Percentiles rank a stretch among this genome's conserved stretches.
These are phyloP conservation scores for Sturnira hondurensis DNA, from an alignment of 2,113 vertebrate genomes.

Conservation along the genomic window DNA sequence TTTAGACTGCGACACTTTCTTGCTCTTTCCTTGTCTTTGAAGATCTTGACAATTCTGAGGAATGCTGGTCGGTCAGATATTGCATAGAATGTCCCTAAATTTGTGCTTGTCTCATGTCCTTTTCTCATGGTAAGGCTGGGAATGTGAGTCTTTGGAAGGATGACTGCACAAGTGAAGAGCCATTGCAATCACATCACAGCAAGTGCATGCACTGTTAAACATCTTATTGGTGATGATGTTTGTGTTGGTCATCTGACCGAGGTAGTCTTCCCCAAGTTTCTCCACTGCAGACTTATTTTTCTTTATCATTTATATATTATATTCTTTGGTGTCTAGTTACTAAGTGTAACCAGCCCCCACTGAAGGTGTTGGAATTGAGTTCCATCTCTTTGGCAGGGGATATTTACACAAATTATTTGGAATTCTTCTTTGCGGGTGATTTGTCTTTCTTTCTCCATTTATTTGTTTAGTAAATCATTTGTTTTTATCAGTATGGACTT, in stretches of 20 bases:
- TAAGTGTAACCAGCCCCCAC: background rate
- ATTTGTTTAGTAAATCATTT: background rate
- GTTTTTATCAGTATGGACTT: background rate
- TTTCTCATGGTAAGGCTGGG: background rate
- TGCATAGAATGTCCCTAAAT: background rate
- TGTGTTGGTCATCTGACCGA: background rate
- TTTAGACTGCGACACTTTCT: background rate
- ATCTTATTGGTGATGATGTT: background rate
- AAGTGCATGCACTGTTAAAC: background rate
- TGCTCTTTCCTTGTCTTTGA: background rate
- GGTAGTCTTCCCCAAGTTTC: background rate
- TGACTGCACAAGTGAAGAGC: background rate
- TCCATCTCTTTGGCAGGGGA: background rate
- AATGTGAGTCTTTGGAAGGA: background rate
- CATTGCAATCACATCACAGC: background rate
- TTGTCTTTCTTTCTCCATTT: background rate
- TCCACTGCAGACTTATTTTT: background rate
- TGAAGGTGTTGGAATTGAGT: background rate
- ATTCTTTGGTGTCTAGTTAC: background rate
- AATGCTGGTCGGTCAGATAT: background rate
- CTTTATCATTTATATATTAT: background rate
- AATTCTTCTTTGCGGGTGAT: background rate
- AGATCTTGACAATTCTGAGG: background rate
- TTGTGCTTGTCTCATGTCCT: background rate
- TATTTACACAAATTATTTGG: background rate